Percentiles rank a stretch among this genome's conserved stretches.
Conservation (phyloP, 2,113 vertebrate species). For the Podiceps cristatus region DNA sequence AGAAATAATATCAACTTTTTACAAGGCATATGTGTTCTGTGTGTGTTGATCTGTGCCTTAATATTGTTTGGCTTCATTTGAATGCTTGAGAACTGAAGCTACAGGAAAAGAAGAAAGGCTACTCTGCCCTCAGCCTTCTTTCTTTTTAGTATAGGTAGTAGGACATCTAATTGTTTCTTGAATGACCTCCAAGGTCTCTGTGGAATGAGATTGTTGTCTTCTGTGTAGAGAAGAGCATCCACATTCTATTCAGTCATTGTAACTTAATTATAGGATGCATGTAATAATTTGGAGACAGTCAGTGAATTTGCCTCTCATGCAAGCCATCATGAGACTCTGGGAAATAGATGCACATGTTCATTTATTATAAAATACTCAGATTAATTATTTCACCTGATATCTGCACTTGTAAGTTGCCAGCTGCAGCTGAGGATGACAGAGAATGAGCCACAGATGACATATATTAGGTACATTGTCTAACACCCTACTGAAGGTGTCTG, state of each 20-base stretch:
- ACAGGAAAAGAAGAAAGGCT: slow-evolving; percentile 45
- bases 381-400: slow-evolving; percentile 83
- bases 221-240: slow-evolving; percentile 73
- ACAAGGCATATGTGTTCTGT: not conserved
- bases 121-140: slow-evolving; percentile 47
- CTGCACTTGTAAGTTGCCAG: slow-evolving; percentile 74
- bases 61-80: slow-evolving; percentile 60
- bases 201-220: slow-evolving; percentile 83
- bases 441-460: not conserved
- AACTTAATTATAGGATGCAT: slow-evolving; percentile 84
- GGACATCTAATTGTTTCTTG: slow-evolving; percentile 82
- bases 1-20: slow-evolving; percentile 29
- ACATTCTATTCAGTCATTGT: slow-evolving; percentile 79
- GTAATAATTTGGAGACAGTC: slow-evolving; percentile 83
- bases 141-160: slow-evolving; percentile 68
- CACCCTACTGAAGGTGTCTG: not conserved
- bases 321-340: slow-evolving; percentile 75
- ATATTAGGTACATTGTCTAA: not conserved
- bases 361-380: slow-evolving; percentile 80
- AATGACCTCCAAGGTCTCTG: slow-evolving; percentile 80
- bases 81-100: slow-evolving; percentile 42
- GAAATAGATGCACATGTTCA: slow-evolving; percentile 81
- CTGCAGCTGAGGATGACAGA: slow-evolving; percentile 44
- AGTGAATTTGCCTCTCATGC: slow-evolving; percentile 76
- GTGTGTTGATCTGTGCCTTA: slow-evolving; percentile 30